phyloP scores from a whole-genome alignment of 2,797 vertebrate genomes.

The Pelodytes ibericus region DNA sequence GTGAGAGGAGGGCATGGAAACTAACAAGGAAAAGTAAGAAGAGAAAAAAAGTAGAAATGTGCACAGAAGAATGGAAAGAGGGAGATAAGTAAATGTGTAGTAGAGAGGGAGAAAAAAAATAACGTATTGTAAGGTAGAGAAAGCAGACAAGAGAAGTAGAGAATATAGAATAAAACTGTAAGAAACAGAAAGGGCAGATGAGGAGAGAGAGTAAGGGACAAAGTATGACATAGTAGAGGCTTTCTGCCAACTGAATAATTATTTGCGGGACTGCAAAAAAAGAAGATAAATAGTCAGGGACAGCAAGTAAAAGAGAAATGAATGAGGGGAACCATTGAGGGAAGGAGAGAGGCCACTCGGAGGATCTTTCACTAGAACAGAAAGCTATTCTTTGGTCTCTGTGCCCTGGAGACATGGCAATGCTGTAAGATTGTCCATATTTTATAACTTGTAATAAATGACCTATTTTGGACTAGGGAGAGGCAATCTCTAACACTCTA shows the following conservation, averaged over 20 bases:
- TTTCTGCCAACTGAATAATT: constrained; percentile 5
- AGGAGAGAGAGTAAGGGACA: constrained; percentile 30
- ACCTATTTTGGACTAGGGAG: not conserved
- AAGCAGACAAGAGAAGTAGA: constrained; percentile 1
- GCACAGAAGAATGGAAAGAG: not conserved
- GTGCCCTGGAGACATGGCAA: constrained; percentile 6
- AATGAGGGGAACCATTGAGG: constrained; percentile 47
- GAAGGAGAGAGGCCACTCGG: constrained; percentile 38
- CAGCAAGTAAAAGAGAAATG: constrained; percentile 8
- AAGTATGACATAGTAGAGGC: not conserved
- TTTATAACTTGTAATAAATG: not conserved
- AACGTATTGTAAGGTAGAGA: not conserved
- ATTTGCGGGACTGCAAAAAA: not conserved
- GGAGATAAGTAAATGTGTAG: not conserved
- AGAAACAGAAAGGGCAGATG: constrained; percentile 54
- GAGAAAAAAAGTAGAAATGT: not conserved
- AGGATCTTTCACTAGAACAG: constrained; percentile 39
- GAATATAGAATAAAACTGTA: not conserved
- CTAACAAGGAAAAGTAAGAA: too few relatives aligned
- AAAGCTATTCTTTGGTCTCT: constrained; percentile 47
- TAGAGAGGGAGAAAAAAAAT: not conserved
- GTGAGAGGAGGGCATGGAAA: not conserved
- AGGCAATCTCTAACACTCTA: too few relatives aligned
- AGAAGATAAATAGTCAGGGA: not conserved
- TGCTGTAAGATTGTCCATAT: not conserved